Evolutionary conservation across 2,888 invertebrate species (phyloP).

Genomic region (Agrotis exclamationis): DNA sequence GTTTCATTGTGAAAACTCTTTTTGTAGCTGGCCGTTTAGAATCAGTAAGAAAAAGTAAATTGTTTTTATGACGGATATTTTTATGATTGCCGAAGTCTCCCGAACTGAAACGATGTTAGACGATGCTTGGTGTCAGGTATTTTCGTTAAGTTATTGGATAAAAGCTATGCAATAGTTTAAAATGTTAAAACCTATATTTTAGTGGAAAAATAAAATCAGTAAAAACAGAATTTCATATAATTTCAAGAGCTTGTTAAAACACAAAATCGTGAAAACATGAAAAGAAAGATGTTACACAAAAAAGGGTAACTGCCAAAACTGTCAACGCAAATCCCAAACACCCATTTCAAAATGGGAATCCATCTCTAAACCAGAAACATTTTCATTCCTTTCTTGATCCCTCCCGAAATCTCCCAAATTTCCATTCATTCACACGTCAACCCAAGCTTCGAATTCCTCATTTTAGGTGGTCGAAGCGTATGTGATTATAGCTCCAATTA

Average conservation of each 20-base stretch:
- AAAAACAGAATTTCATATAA: not conserved
- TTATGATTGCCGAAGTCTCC: too few relatives aligned
- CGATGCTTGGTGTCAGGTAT: too few relatives aligned
- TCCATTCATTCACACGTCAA: slow-evolving; percentile 45
- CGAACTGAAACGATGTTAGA: too few relatives aligned
- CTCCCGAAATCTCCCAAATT: slow-evolving; percentile 27
- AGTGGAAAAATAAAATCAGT: not conserved
- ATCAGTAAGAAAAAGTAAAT: too few relatives aligned
- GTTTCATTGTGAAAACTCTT: too few relatives aligned
- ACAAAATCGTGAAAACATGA: not conserved
- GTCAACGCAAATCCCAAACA: slow-evolving; percentile 45
- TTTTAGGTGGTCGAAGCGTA: slow-evolving; percentile 36
- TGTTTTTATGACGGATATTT: too few relatives aligned
- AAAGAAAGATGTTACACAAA: slow-evolving; percentile 17
- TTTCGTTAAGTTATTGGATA: too few relatives aligned
- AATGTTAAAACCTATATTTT: too few relatives aligned
- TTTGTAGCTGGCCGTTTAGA: too few relatives aligned
- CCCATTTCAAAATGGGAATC: slow-evolving; percentile 53
- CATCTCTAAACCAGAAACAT: slow-evolving; percentile 34
- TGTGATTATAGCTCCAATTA: slow-evolving; percentile 61
- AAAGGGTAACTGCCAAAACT: slow-evolving; percentile 30
- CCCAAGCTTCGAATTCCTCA: slow-evolving; percentile 28
- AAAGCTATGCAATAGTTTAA: too few relatives aligned
- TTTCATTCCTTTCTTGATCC: slow-evolving; percentile 28
- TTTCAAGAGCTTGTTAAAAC: not conserved